Conservation (phyloP, 2,888 invertebrate species). For the Endomychus coccineus region DNA sequence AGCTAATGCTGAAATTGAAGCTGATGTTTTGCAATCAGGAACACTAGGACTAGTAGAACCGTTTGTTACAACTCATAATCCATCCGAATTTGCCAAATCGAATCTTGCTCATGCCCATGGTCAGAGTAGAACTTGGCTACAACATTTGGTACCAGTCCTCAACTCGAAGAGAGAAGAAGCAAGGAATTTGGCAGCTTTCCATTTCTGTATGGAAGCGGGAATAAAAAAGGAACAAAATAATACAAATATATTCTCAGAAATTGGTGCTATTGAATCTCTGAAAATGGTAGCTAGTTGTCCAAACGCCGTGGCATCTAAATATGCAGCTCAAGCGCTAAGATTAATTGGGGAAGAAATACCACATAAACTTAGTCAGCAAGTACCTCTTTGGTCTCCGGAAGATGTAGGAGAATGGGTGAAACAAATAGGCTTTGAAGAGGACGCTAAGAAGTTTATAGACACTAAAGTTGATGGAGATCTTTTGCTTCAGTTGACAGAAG, state of each 20-base stretch:
- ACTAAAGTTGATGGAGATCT: slow-evolving; percentile 97
- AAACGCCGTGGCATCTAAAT: slow-evolving; percentile 94
- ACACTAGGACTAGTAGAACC: slow-evolving; percentile 95
- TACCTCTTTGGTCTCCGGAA: slow-evolving; percentile 93
- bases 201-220: slow-evolving; percentile 98
- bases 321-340: slow-evolving; percentile 85
- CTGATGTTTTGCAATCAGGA: slow-evolving; percentile 92
- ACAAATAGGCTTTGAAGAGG: slow-evolving; percentile 90
- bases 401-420: slow-evolving; percentile 98
- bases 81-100: slow-evolving; percentile 88
- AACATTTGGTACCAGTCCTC: slow-evolving; percentile 86
- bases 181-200: slow-evolving; percentile 92
- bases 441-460: slow-evolving; percentile 74
- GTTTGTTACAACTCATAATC: slow-evolving; percentile 90
- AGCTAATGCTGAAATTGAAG: slow-evolving; percentile 96
- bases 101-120: slow-evolving; percentile 91
- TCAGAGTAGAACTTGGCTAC: slow-evolving; percentile 91
- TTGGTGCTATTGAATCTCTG: slow-evolving; percentile 90
- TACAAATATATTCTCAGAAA: slow-evolving; percentile 85
- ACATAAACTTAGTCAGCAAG: slow-evolving; percentile 95
- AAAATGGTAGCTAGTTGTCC: slow-evolving; percentile 97
- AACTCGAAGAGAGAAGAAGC: slow-evolving; percentile 94
- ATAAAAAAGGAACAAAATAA: slow-evolving; percentile 92
- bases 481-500: slow-evolving; percentile 82
- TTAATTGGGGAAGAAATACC: slow-evolving; percentile 96